Conservation (phyloP, 2,888 invertebrate genomes). For the Agrotis exclamationis region DNA sequence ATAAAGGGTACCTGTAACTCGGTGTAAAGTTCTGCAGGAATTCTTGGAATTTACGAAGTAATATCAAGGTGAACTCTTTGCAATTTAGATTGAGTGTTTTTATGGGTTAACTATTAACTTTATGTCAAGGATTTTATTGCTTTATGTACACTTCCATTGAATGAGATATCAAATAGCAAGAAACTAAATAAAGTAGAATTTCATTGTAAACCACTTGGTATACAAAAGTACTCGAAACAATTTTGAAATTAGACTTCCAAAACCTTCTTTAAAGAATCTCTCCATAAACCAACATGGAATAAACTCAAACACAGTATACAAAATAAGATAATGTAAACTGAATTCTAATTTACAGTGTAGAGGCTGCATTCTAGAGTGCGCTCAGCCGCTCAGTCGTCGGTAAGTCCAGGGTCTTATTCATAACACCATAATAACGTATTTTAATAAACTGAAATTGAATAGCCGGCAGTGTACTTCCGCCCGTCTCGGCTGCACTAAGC, state of each 20-base stretch:
- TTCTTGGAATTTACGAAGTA: conserved; percentile 39
- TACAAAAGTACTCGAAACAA: background rate
- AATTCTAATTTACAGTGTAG: conserved; percentile 40
- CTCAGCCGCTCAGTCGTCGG: conserved; percentile 47
- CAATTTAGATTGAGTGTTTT: conserved; percentile 43
- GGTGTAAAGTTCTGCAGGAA: conserved; percentile 17
- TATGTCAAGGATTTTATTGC: conserved; percentile 7
- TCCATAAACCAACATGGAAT: conserved; percentile 7
- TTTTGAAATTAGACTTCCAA: background rate
- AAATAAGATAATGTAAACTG: conserved; percentile 46
- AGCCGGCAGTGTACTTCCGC: conserved; percentile 73
- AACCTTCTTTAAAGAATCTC: background rate
- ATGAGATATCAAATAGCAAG: background rate
- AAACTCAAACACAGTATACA: conserved; percentile 21
- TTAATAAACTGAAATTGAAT: conserved; percentile 84
- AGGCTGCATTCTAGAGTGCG: conserved; percentile 40
- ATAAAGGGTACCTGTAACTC: conserved; percentile 47
- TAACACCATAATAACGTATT: conserved; percentile 71
- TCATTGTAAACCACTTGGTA: too few species aligned
- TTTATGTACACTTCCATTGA: conserved; percentile 1
- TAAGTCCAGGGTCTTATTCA: conserved; percentile 63
- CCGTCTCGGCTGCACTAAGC: conserved; percentile 76
- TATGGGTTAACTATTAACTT: conserved; percentile 8
- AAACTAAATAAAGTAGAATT: too few species aligned
- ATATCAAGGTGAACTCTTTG: conserved; percentile 18